Evolutionary conservation across 2,888 invertebrate species (phyloP), one percentile per base, ranked within the genome.

Genomic region (Tinea trinotella): DNA sequence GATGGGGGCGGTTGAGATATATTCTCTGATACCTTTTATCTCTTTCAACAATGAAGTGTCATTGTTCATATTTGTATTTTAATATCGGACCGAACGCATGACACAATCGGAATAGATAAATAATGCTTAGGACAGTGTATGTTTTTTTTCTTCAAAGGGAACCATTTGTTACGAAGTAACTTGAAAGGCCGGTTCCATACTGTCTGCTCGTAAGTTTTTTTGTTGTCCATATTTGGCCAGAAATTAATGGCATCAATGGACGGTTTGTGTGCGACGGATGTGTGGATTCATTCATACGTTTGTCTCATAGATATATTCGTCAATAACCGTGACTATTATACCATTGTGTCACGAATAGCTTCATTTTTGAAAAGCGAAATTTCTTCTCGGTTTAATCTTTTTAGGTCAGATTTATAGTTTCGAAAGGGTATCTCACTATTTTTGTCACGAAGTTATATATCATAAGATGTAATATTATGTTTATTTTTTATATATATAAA

Each of bases 61-160:
- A 76, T 79, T 83, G 80, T 83, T 70, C 69, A 69, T 71, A 70
- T 82, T 80, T 79, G 79, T 82, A 82, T 81, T 83, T 80, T 82
- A 82, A 84, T 81, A 78, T 73, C 66, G 62, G 60, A 64, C 66
- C 65, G 70, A 71, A 76, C 73, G 46, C 71, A 76, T 73, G 79
- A 75, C 72, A 69, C 68, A 73, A 75, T 74, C 66, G 68, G 70
- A 68, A 70, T 74, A 76, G 76, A 82, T 81, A 81, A 82, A 82
- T 81, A 80, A 81, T 71, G 69, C 64, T 66, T 59, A 57, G 59
- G 65, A 62, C 46, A 46, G 46, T 46, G 46, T 46, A 2, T 40
- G 64, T 68, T 76, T 76, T 76, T 72, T 74, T 68, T 63, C 53
- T 12, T 55, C 19, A 48, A 35, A 48, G 52, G 44, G 24, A 35